A percentile compares a stretch with the other conserved stretches of the same genome.
Conservation (phyloP, 1,140 invertebrate genomes). For the Pseudomyrmex concolor region DNA sequence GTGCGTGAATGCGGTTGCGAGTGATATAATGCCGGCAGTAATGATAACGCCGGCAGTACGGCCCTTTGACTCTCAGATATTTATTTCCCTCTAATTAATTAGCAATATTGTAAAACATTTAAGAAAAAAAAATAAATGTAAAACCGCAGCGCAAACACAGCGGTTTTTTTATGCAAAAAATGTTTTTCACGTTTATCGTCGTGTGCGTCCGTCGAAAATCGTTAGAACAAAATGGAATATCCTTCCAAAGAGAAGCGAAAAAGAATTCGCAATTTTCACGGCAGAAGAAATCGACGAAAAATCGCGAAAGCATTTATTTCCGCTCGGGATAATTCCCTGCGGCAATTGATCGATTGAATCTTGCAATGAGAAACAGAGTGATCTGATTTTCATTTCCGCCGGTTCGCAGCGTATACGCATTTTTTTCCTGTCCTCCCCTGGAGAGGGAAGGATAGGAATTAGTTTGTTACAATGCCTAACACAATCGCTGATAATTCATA, state of each 20-base stretch:
- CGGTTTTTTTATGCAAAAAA: too few relatives aligned
- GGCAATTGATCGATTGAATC: neutral
- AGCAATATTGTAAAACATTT: too few relatives aligned
- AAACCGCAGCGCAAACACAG: too few relatives aligned
- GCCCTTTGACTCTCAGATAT: neutral
- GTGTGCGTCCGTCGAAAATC: too few relatives aligned
- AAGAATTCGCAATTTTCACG: neutral
- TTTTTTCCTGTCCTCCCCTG: neutral
- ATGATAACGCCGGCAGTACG: neutral
- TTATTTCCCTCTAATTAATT: neutral
- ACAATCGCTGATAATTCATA: constrained; percentile 11
- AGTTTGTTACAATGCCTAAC: constrained; percentile 41
- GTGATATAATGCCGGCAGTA: constrained; percentile 21
- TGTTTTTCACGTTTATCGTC: neutral
- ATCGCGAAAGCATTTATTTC: neutral
- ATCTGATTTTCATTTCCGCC: constrained; percentile 7
- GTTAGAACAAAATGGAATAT: neutral
- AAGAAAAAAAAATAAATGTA: too few relatives aligned
- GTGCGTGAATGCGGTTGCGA: neutral
- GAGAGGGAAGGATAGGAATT: neutral
- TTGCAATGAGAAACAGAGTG: neutral
- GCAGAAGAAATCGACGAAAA: neutral
- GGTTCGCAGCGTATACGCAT: neutral
- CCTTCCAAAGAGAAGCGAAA: neutral
- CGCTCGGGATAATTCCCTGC: neutral